phyloP scores from a whole-genome alignment of 92 coral and sea anemone genomes.

The Zoanthus gigantus region DNA sequence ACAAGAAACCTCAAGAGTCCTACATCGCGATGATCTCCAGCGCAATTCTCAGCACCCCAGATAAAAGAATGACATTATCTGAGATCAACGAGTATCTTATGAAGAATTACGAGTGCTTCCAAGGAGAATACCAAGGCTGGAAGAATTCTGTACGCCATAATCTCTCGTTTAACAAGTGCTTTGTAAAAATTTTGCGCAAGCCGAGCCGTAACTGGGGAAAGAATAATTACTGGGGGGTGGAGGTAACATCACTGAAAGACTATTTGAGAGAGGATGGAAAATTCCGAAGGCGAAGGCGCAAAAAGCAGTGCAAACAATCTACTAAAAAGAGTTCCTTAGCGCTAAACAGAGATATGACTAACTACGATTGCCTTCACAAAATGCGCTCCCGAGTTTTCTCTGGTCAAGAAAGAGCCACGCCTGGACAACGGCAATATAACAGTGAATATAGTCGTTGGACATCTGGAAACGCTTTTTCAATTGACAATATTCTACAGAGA shows the following conservation, averaged over 20 bases:
- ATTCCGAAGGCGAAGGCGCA: constrained; percentile 31
- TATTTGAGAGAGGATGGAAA: constrained; percentile 62
- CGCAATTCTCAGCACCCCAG: constrained; percentile 65
- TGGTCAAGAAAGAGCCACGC: constrained; percentile 18
- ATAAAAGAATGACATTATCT: constrained; percentile 62
- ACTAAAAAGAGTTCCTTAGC: neutral
- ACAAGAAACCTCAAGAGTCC: constrained; percentile 60
- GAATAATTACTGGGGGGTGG: constrained; percentile 59
- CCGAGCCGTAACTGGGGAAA: constrained; percentile 66
- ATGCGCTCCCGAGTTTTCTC: neutral
- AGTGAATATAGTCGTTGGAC: neutral
- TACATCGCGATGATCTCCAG: constrained; percentile 62
- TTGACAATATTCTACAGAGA: constrained; percentile 14
- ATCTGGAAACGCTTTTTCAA: constrained; percentile 13
- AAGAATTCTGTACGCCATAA: constrained; percentile 66
- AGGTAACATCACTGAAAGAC: constrained; percentile 56
- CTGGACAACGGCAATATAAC: neutral
- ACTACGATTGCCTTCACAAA: neutral
- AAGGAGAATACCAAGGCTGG: constrained; percentile 67
- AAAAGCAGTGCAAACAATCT: neutral
- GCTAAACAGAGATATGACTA: neutral
- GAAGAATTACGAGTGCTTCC: constrained; percentile 61
- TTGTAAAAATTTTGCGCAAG: constrained; percentile 59
- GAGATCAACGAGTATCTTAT: constrained; percentile 65
- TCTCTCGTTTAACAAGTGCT: constrained; percentile 65